phyloP scores from a whole-genome alignment of 1,140 invertebrate species.

The Drosophila melanica region DNA sequence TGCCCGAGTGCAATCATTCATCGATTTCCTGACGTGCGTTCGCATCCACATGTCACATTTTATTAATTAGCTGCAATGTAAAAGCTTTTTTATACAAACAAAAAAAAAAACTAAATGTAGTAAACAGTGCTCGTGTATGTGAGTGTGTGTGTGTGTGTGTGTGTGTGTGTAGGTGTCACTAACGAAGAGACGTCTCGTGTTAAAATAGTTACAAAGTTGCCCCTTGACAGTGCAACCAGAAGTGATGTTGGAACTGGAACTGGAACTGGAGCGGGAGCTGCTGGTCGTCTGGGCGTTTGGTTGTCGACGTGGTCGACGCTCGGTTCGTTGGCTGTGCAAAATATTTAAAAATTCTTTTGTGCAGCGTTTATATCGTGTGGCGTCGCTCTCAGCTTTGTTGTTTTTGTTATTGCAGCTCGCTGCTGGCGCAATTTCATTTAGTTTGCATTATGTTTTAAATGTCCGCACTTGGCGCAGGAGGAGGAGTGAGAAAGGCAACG shows the following conservation, averaged over 20 bases:
- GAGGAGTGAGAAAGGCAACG: neutral
- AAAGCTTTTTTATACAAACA: neutral
- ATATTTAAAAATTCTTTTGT: constrained; percentile 83
- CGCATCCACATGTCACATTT: constrained; percentile 43
- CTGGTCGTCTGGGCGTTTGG: constrained; percentile 38
- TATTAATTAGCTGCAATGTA: constrained; percentile 41
- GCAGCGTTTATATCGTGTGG: constrained; percentile 24
- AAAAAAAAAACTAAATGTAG: constrained; percentile 36
- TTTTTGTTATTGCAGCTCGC: constrained; percentile 25
- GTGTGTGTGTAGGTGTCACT: constrained; percentile 1
- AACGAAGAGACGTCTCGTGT: constrained; percentile 37
- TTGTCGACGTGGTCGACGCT: constrained; percentile 41
- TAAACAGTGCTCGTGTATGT: neutral
- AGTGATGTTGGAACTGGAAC: neutral
- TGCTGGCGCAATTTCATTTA: constrained; percentile 76
- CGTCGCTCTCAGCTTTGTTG: neutral
- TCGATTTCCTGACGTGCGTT: neutral
- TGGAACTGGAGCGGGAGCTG: constrained; percentile 3
- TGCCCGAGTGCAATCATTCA: constrained; percentile 3
- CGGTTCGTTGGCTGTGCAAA: constrained; percentile 57
- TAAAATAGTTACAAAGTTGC: constrained; percentile 56
- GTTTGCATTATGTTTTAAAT: constrained; percentile 82
- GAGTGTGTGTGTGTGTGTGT: constrained; percentile 7
- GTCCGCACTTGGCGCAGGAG: constrained; percentile 63
- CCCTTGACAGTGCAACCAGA: constrained; percentile 27